A percentile compares a stretch with the other conserved stretches of the same genome.
Conservation (phyloP, 2,888 invertebrate species). For the Phortica okadai region DNA sequence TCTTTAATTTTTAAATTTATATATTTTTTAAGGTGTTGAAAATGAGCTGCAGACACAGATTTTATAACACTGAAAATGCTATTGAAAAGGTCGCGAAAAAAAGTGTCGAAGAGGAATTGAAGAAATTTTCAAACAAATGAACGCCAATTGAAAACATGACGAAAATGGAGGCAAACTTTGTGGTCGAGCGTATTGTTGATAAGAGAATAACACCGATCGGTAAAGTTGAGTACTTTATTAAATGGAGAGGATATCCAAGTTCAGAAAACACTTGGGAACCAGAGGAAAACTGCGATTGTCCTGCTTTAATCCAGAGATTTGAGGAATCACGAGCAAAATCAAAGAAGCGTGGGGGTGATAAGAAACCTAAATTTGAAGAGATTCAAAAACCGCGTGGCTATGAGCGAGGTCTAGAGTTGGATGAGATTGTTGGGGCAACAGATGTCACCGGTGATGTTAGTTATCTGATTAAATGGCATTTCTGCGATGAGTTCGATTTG, state of each 20-base stretch:
- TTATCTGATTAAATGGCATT: constrained; percentile 93
- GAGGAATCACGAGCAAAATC: constrained; percentile 83
- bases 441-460: constrained; percentile 91
- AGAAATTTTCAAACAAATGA: too few relatives aligned
- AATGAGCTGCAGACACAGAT: too few relatives aligned
- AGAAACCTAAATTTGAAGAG: constrained; percentile 78
- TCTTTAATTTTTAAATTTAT: too few relatives aligned
- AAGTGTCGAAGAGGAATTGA: too few relatives aligned
- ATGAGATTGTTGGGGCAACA: constrained; percentile 93
- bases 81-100: too few relatives aligned
- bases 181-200: constrained; percentile 94
- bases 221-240: constrained; percentile 84
- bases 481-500: constrained; percentile 82
- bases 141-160: constrained; percentile 58
- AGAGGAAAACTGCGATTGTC: constrained; percentile 93
- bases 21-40: too few relatives aligned
- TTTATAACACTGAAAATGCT: too few relatives aligned
- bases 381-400: constrained; percentile 85
- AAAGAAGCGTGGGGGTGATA: constrained; percentile 77
- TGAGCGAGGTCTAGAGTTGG: constrained; percentile 86
- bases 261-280: constrained; percentile 98
- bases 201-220: constrained; percentile 83
- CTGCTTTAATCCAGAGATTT: constrained; percentile 89
- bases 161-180: constrained; percentile 82
- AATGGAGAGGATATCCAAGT: constrained; percentile 88